A percentile compares a stretch with the other conserved stretches of the same genome.
phyloP scores from a whole-genome alignment of 1,140 invertebrate species.

The Forficula auricularia region DNA sequence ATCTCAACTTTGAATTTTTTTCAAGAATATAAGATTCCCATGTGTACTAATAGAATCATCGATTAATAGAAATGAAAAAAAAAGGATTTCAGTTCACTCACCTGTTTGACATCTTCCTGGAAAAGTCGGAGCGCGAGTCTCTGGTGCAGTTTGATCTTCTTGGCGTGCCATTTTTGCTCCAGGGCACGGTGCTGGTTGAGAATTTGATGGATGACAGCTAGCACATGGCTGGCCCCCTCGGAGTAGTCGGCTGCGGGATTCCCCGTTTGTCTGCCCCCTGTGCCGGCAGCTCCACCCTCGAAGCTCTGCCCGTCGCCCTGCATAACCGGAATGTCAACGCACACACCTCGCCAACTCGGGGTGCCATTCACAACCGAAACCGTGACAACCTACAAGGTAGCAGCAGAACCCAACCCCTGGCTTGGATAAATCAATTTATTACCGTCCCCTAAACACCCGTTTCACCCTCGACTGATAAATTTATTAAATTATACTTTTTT shows the following conservation, averaged over 20 bases:
- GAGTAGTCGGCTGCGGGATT: constrained; percentile 92
- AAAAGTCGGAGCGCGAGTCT: constrained; percentile 79
- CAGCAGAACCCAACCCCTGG: not conserved
- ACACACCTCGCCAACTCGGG: not conserved
- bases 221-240: constrained; percentile 74
- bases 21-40: no score
- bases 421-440: no score
- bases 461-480: no score
- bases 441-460: no score
- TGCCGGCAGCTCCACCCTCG: constrained; percentile 26
- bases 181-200: constrained; percentile 79
- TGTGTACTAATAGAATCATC: no score
- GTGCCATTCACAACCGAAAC: not conserved
- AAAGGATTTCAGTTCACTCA: no score
- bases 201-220: constrained; percentile 84
- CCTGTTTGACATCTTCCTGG: constrained; percentile 85
- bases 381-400: constrained; percentile 9
- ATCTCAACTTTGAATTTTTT: no score
- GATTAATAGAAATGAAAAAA: no score
- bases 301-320: constrained; percentile 27
- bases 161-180: constrained; percentile 84
- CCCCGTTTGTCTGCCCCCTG: constrained; percentile 34
- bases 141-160: constrained; percentile 86
- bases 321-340: constrained; percentile 17
- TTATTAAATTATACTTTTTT: no score